Conservation (phyloP, 1,140 invertebrate species). For the Macrobrachium rosenbergii region DNA sequence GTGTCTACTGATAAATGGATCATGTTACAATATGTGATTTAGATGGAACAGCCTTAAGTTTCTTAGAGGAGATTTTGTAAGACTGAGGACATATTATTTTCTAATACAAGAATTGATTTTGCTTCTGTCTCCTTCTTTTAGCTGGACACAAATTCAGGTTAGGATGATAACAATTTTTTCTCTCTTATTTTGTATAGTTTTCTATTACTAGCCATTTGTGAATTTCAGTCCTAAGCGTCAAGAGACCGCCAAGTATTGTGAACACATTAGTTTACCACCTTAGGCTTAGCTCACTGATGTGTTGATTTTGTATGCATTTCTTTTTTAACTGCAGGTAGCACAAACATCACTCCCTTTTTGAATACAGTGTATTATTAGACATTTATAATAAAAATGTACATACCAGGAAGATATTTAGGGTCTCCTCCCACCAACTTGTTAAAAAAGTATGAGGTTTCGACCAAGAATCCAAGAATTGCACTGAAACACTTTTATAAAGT, state of each 20-base stretch:
- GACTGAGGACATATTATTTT: constrained; percentile 30
- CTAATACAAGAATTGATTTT: not conserved
- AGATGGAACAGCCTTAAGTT: constrained; percentile 31
- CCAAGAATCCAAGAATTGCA: not conserved
- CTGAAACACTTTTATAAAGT: not conserved
- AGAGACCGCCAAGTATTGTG: too few relatives aligned
- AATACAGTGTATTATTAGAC: not conserved
- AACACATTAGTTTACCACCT: not conserved
- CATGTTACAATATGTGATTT: constrained; percentile 52
- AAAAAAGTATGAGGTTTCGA: not conserved
- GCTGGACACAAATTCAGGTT: not conserved
- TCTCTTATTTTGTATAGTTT: not conserved
- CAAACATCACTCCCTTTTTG: constrained; percentile 29
- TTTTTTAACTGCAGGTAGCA: constrained; percentile 46
- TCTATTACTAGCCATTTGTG: not conserved
- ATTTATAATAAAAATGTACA: constrained; percentile 33
- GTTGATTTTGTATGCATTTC: constrained; percentile 1
- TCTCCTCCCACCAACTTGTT: constrained; percentile 4
- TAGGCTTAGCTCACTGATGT: not conserved
- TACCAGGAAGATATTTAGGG: constrained; percentile 48
- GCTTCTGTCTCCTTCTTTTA: not conserved
- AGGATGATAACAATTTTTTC: not conserved
- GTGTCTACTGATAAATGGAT: constrained; percentile 31
- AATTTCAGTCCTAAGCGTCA: not conserved
- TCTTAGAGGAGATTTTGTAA: constrained; percentile 20